Evolutionary conservation across 2,113 vertebrate species (phyloP).

Genomic region (Channa maculata): DNA sequence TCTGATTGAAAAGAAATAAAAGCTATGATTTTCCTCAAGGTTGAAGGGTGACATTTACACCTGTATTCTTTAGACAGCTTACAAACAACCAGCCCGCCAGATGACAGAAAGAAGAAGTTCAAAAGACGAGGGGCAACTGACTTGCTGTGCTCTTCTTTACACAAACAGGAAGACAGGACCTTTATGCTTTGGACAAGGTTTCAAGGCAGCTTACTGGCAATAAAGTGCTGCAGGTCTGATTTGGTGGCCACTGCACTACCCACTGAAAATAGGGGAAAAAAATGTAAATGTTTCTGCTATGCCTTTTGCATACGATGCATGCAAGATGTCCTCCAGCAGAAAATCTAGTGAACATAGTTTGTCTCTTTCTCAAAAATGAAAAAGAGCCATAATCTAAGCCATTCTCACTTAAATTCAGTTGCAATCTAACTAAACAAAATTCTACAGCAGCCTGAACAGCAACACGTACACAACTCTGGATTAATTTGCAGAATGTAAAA

Average conservation of each 20-base stretch:
- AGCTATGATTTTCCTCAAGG: neutral
- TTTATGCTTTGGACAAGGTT: neutral
- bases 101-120: neutral
- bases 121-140: neutral
- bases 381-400: slow-evolving; percentile 13
- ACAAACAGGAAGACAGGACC: neutral
- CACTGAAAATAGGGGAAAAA: neutral
- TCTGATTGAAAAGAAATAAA: neutral
- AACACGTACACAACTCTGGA: neutral
- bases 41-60: neutral
- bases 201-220: slow-evolving; percentile 18
- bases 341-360: neutral
- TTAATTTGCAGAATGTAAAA: slow-evolving; percentile 15
- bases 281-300: neutral
- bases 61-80: neutral
- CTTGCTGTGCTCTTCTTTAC: neutral
- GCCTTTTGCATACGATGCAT: neutral
- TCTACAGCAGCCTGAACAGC: neutral
- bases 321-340: neutral
- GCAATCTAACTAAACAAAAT: slow-evolving; percentile 31
- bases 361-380: slow-evolving; percentile 4
- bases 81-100: neutral
- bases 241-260: neutral
- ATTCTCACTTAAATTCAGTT: slow-evolving; percentile 5
- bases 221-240: neutral